phyloP scores from a whole-genome alignment of 2,113 vertebrate species.

The Daubentonia madagascariensis region DNA sequence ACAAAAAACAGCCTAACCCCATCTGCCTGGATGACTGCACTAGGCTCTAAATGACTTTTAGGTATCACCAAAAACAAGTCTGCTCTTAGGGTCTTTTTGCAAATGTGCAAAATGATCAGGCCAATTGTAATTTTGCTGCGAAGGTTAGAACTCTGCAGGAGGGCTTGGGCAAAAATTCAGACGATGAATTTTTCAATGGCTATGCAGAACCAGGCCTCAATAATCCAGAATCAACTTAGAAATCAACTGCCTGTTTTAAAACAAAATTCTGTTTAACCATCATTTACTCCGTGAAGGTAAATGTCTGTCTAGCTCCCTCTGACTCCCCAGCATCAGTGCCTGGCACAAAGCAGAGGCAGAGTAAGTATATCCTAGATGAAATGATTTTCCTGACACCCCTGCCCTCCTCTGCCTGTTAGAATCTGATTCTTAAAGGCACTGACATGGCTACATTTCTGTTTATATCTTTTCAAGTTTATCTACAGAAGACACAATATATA shows the following conservation, averaged over 20 bases:
- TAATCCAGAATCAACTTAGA: not conserved
- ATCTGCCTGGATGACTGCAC: not conserved
- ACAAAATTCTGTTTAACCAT: not conserved
- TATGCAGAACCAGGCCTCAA: not conserved
- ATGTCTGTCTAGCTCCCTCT: not conserved
- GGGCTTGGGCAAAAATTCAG: not conserved
- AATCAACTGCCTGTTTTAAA: not conserved
- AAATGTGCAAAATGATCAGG: not conserved
- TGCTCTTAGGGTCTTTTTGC: not conserved
- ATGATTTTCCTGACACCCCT: not conserved
- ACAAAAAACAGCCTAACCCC: not conserved
- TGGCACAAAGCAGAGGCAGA: not conserved
- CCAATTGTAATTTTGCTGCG: not conserved
- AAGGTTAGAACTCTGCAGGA: not conserved
- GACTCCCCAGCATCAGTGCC: not conserved
- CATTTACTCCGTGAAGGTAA: not conserved
- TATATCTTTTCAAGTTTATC: not conserved
- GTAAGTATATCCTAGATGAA: not conserved
- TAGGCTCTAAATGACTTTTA: not conserved
- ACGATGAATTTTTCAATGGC: not conserved
- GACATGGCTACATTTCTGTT: not conserved
- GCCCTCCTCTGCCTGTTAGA: not conserved
- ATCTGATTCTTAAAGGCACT: not conserved
- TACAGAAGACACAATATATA: not conserved
- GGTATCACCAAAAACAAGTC: not conserved